Evolutionary conservation across 2,113 vertebrate species (phyloP).

Genomic region (Phalacrocorax carbo): DNA sequence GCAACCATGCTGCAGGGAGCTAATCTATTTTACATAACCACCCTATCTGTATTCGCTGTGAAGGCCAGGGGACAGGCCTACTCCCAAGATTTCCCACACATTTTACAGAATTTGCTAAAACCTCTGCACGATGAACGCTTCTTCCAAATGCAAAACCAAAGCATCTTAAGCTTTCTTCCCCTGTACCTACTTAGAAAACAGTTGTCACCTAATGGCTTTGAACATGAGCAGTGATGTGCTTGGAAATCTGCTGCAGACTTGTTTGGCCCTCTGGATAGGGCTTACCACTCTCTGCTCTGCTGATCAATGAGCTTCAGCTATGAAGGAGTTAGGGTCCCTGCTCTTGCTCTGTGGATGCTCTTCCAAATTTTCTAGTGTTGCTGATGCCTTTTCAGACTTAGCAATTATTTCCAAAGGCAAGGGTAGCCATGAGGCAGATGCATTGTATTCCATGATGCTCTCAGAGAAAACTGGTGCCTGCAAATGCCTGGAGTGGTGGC

Average conservation of each 20-base stretch:
- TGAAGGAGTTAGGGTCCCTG: neutral
- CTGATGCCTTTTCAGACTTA: neutral
- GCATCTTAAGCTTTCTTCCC: neutral
- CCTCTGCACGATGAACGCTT: neutral
- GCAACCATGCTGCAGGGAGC: neutral
- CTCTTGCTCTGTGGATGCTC: neutral
- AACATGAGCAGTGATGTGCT: neutral
- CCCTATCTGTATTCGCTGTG: fast-evolving
- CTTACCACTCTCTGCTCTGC: neutral
- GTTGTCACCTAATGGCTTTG: neutral
- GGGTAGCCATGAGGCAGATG: neutral
- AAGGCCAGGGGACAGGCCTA: neutral
- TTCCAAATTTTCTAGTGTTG: neutral
- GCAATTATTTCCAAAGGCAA: neutral
- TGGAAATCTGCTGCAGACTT: neutral
- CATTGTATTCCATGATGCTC: neutral
- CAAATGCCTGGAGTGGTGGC: neutral
- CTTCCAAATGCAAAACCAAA: neutral
- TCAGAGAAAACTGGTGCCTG: neutral
- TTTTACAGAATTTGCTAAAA: neutral
- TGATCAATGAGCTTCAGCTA: neutral
- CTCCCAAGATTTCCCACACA: neutral
- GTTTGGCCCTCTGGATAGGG: neutral
- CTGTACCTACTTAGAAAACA: neutral
- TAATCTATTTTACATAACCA: neutral